Evolutionary conservation across 2,113 vertebrate species (phyloP).

Genomic region (Callorhinus ursinus): DNA sequence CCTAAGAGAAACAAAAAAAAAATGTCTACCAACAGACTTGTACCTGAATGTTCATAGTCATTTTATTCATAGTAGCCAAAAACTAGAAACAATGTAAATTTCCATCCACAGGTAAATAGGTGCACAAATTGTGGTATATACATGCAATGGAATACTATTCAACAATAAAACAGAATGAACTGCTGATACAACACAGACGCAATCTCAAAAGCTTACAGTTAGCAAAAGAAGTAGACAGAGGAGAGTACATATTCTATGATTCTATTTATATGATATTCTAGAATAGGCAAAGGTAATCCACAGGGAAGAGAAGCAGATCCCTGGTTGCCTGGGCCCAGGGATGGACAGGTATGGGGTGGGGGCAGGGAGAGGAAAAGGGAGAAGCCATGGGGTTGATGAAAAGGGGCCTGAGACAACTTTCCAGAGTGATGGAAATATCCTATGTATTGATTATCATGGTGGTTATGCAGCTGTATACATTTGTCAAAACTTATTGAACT

Average conservation of each 20-base stretch:
- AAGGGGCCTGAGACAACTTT: background rate
- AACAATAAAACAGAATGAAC: background rate
- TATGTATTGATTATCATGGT: background rate
- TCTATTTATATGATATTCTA: background rate
- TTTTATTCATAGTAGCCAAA: background rate
- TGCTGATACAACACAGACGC: background rate
- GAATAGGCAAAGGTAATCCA: background rate
- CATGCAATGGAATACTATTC: background rate
- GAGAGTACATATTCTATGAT: background rate
- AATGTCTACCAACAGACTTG: background rate
- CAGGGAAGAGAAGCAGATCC: background rate
- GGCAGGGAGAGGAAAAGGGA: background rate
- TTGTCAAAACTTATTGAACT: background rate
- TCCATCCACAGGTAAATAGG: background rate
- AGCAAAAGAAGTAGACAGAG: background rate
- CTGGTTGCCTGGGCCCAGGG: background rate
- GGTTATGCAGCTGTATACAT: background rate
- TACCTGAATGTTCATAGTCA: background rate
- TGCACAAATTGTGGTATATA: background rate
- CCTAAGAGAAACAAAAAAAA: background rate
- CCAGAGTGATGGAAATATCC: background rate
- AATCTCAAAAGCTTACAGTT: background rate
- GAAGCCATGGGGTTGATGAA: background rate
- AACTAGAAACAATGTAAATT: background rate
- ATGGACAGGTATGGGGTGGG: background rate